Base-by-base conservation (phyloP, 2,888 invertebrate species). In the Phymatocera aterrima region DNA sequence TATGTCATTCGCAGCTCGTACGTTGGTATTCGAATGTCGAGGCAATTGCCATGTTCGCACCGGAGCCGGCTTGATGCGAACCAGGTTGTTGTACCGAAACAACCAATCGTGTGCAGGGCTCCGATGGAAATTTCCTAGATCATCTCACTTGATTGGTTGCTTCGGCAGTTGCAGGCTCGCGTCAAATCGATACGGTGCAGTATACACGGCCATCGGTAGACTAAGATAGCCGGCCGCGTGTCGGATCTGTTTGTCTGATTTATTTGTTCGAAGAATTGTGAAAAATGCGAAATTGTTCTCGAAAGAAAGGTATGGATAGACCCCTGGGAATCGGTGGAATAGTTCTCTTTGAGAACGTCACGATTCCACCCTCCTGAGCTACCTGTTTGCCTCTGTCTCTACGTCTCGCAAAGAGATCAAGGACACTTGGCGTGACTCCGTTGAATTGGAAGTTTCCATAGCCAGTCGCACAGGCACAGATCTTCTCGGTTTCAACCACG, bases 331-430 rank as follows among this genome's bases (percentile, higher is more conserved):
- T 72, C 34, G 48, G 51, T 31, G 48, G 46, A 31, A 51, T 31
- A 70, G 70, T 51, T 48, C 34, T 70, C 68, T 70, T 70, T 70
- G 31, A 70, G 70, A 70, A 70, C 43, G 46, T 51, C 31, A 70
- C 31, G 48, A 51, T 48, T 51, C 48, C n/a, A 70, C 70, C 48
- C 48, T 46, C 28, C n/a, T 51, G 8, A 10, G 46, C 24, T 37
- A 15, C 24, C 28, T 43, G n/a, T 40, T 40, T 70, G 24, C 31
- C 28, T 51, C 51, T 51, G 6, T 51, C 8, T 21, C n/a, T 72
- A 8, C 28, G 31, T 72, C 51, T 72, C 51, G 5, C n/a, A 34
- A 6, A 34, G 24, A 48, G 72, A 72, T 72, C 72, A 51, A 72
- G 72, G 72, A 34, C 48, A 72, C 48, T 72, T 34, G 48, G 15